phyloP scores from a whole-genome alignment of 1,140 invertebrate genomes.

The Euglossa dilemma region DNA sequence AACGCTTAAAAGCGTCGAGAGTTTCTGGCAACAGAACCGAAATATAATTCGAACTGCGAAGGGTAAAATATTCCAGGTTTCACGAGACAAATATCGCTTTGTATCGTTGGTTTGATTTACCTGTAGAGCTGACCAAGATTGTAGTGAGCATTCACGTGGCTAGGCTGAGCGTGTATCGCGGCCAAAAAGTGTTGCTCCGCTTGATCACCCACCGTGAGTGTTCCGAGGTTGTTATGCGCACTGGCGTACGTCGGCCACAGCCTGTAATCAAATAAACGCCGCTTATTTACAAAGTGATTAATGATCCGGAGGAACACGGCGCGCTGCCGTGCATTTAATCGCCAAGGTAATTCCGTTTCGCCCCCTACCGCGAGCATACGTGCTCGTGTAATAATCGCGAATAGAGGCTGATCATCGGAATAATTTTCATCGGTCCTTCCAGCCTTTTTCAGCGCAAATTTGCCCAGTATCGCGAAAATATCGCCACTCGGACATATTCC shows the following conservation, averaged over 20 bases:
- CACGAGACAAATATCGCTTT: too few species aligned
- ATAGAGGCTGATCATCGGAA: conserved; percentile 4
- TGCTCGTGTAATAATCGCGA: conserved; percentile 10
- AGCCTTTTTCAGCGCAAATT: not conserved
- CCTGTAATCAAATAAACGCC: conserved; percentile 82
- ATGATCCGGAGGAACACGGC: conserved; percentile 19
- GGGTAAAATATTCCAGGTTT: too few species aligned
- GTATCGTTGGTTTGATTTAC: conserved; percentile 80
- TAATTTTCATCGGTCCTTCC: conserved; percentile 1
- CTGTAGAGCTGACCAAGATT: conserved; percentile 93
- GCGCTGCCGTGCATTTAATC: conserved; percentile 40
- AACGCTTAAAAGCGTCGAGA: too few species aligned
- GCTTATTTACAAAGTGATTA: conserved; percentile 52
- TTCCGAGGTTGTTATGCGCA: conserved; percentile 94
- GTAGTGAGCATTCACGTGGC: conserved; percentile 92
- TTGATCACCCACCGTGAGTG: conserved; percentile 86
- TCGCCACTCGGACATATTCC: not conserved
- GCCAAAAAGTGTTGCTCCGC: conserved; percentile 90
- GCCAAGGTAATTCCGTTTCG: conserved; percentile 14
- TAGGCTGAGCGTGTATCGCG: conserved; percentile 88
- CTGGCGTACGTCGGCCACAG: conserved; percentile 93
- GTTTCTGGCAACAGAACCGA: too few species aligned
- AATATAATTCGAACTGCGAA: too few species aligned
- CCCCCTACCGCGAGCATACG: not conserved
- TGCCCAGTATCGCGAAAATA: not conserved